Conservation (phyloP, 2,113 vertebrate genomes). For the Cochlearius cochlearius region DNA sequence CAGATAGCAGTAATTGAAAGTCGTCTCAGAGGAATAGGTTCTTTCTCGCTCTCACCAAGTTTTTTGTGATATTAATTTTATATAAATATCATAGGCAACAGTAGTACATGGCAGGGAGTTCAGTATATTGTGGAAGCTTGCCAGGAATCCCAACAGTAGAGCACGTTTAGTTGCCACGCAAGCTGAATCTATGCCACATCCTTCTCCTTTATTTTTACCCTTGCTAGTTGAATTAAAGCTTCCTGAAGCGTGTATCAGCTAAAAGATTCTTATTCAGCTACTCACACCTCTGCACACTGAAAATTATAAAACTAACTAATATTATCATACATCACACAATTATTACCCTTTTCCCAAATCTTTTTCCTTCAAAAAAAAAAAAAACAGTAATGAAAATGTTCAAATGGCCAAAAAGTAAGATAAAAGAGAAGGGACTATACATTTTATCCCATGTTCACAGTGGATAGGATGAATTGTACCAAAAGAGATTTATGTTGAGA, state of each 20-base stretch:
- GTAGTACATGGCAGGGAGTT: neutral
- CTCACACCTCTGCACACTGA: neutral
- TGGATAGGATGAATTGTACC: neutral
- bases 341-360: neutral
- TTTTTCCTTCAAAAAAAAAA: rapidly evolving
- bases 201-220: neutral
- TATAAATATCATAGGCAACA: neutral
- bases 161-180: neutral
- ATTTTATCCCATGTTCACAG: neutral
- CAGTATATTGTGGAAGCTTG: neutral
- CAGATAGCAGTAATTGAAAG: neutral
- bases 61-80: neutral
- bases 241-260: neutral
- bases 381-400: neutral
- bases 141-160: neutral
- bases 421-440: neutral
- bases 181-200: neutral
- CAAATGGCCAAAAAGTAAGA: neutral
- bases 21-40: neutral
- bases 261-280: neutral
- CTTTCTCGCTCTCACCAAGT: neutral
- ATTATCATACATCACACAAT: neutral
- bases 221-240: neutral
- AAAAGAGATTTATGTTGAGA: neutral
- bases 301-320: neutral